phyloP scores from a whole-genome alignment of 2,113 vertebrate species.

The Ploceus nigricollis region DNA sequence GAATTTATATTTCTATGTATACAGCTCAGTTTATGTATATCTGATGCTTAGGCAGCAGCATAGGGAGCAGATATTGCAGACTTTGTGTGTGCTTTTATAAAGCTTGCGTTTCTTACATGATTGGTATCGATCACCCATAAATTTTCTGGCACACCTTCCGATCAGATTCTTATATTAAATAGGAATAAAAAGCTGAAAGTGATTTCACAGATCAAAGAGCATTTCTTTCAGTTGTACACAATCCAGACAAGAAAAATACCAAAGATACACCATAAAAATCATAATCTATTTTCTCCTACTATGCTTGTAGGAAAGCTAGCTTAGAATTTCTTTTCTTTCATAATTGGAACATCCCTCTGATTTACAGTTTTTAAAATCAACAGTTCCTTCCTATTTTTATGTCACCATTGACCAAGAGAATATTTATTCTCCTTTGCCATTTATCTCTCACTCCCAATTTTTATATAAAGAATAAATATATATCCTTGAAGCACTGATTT shows the following conservation, averaged over 20 bases:
- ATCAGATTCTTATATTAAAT: background rate
- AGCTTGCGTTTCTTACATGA: background rate
- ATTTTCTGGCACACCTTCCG: background rate
- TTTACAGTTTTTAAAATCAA: background rate
- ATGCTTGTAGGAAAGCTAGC: background rate
- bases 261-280: background rate
- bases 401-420: background rate
- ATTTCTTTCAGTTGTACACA: background rate
- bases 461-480: background rate
- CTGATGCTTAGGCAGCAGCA: background rate
- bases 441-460: background rate
- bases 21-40: background rate
- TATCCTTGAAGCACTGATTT: background rate
- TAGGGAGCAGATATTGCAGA: background rate
- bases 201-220: background rate
- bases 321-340: background rate
- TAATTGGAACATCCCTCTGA: background rate
- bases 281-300: background rate
- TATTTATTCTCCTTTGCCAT: background rate
- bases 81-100: background rate
- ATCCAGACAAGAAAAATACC: background rate
- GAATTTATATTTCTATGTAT: background rate
- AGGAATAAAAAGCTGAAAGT: background rate
- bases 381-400: background rate
- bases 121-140: accelerated